Conservation (phyloP, 2,113 vertebrate genomes). For the Chaetodon trifascialis region DNA sequence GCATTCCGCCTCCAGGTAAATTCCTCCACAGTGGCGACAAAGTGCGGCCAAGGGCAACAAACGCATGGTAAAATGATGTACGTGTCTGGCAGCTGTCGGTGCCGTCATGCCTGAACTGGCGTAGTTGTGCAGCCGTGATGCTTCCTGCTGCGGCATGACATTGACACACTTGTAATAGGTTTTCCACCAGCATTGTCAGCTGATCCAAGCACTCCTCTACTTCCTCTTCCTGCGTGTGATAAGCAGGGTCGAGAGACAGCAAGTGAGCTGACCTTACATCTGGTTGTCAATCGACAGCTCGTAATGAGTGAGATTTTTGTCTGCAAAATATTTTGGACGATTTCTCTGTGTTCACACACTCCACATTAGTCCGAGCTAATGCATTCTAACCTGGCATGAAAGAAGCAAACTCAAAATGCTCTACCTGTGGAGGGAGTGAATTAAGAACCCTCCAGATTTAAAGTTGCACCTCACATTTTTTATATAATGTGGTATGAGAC, state of each 20-base stretch:
- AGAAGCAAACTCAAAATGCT: background rate
- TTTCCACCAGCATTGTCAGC: constrained; percentile 27
- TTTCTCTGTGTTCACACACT: background rate
- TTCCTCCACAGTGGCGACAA: constrained; percentile 11
- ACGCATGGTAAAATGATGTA: constrained; percentile 14
- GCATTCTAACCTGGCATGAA: background rate
- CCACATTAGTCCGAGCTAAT: background rate
- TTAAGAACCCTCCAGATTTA: background rate
- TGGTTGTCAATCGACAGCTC: background rate
- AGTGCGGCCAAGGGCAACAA: constrained; percentile 10
- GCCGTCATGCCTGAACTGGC: background rate
- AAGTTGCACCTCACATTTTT: background rate
- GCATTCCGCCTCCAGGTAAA: background rate
- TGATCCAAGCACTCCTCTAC: constrained; percentile 5
- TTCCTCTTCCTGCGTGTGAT: background rate
- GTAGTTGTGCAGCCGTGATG: background rate
- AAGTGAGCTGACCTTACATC: background rate
- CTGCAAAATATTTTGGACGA: background rate
- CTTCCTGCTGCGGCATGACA: constrained; percentile 30
- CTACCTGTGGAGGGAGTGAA: background rate
- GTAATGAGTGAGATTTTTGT: background rate
- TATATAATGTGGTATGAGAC: background rate
- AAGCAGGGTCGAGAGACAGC: background rate
- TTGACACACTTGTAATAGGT: background rate
- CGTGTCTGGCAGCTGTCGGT: constrained; percentile 20